Base-by-base conservation (phyloP, 2,888 invertebrate species). In the Palloptera scutellata region DNA sequence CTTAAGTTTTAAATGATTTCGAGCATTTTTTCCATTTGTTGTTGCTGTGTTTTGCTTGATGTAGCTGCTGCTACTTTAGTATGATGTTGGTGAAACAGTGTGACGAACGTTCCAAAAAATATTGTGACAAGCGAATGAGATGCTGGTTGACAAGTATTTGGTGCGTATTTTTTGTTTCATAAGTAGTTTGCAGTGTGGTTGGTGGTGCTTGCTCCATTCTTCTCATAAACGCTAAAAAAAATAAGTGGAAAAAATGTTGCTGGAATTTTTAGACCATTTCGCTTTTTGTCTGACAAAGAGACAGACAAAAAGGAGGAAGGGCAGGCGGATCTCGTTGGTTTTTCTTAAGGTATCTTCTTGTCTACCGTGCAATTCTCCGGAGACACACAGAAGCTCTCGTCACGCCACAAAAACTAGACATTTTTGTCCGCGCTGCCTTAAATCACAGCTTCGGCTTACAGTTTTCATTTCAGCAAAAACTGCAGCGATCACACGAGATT, bases 1-100 rank as follows among this genome's bases (percentile, higher is more conserved):
- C 15, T 79, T 69, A 79, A 73, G 74, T 78, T 78, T 78, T 79
- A 78, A 79, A 79, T 77, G 79, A 52, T 67, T 67, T 11, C 11
- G 19, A 2, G 11, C 17, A 5, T 11, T 4, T 12, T 11, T 11
- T 11, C 11, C 48, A 48, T 8, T 48, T 48, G 8, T 8, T 48
- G 15, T 15, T 48, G 48, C 48, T 5, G 48, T 30, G 30, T 30
- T 30, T 30, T 30, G 30, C 30, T n/a, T 30, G 30, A 30, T 30
- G 30, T 30, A 4, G 48, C 48, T 15, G 48, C 48, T n/a, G 12
- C 13, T 48, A 48, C 13, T 48, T 15, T 4, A 11, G 12, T 15
- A 19, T 19, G 53, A 11, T 12, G 53, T 6, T n/a, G 15, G 17
- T 15, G 53, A 53, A 11, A 11, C 11, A 53, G 53, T 19, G 53